Evolutionary conservation across 2,797 vertebrate genomes (phyloP), one percentile per base, ranked within the genome.

Genomic region (Spondyliosoma cantharus): DNA sequence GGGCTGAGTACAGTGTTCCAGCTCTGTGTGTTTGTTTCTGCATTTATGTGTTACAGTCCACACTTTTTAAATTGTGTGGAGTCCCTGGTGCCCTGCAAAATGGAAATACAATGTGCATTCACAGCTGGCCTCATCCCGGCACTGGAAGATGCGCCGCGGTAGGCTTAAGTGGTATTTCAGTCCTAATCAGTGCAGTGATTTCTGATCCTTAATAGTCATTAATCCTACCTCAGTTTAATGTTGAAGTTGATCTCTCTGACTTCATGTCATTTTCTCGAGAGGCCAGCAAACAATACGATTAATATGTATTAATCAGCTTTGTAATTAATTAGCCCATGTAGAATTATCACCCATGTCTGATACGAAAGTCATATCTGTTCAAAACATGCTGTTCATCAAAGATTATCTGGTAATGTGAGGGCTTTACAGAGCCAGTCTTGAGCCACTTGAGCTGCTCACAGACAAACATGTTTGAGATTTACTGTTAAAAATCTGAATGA

Each of bases 121-220:
- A 57, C 60, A 3, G n/a, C 32, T 71, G 19, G 0, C 57, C 76
- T 65, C 16, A 46, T 25, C 59, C 19, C 27, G 37, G 49, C 22
- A n/a, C 45, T 63, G 14, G 58, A 56, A 56, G 24, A 82, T 52
- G 24, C 19, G 46, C 13, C 1, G 0, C 16, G 32, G 37, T 71
- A 42, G 27, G 62, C 29, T 52, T 6, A 27, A 67, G 29, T 65
- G 20, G 9, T 59, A 52, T 64, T 71, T 64, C 65, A 37, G 22
- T 29, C 13, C 57, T 56, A 54, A 59, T 5, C 22, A 63, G 24
- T 20, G n/a, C 27, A 29, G 14, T 27, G 57, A 59, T 54, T 61
- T 54, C 56, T 72, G 24, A 50, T 58, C 20, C 37, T 56, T 56
- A 24, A 43, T 32, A 29, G 6, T n/a, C 7, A 62, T 57, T 58